Evolutionary conservation across 2,888 invertebrate genomes (phyloP), one percentile per base, ranked within the genome.

Genomic region (Mesorhabditis sp.): DNA sequence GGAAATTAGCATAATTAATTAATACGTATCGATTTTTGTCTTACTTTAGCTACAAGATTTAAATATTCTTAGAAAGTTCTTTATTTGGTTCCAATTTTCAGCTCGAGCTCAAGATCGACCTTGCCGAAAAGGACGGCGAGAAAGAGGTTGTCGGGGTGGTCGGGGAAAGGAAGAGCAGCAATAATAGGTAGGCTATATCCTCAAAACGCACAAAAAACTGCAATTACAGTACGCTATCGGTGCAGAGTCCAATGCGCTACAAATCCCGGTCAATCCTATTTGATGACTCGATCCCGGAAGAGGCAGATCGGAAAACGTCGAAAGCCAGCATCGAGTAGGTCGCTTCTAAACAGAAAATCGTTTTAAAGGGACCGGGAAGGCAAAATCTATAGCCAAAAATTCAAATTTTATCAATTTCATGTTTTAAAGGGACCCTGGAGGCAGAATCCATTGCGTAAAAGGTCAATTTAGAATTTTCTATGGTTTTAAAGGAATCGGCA

Each of bases 81-180:
- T n/a, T n/a, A n/a, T n/a, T n/a, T n/a, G n/a, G n/a, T n/a, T n/a
- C n/a, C n/a, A n/a, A 28, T 28, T 28, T 50, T 50, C 2, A 50
- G 58, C 58, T 50, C 10, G 58, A 50, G 58, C n/a, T 50, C 10
- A 50, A 50, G n/a, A 50, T 50, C 58, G 58, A 50, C 58, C n/a
- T 50, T 10, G 58, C 58, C 7, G 58, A 50, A n/a, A 50, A 50
- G n/a, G 58, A 50, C n/a, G 58, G 58, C 58, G 58, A 50, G n/a
- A 50, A 50, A 2, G 58, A 50, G 58, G 2, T 50, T n/a, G 58
- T 50, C 58, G 58, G 58, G n/a, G 58, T 50, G 58, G n/a, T 50
- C 2, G 58, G 58, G n/a, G 58, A 50, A 2, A 1, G 58, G 58
- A 50, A 50, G n/a, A 50, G 7, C n/a, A 50, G 58, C 7, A 50